These are phyloP conservation scores for Drosophila rufa DNA, from an alignment of 1,140 invertebrate genomes.

Conservation along the genomic window DNA sequence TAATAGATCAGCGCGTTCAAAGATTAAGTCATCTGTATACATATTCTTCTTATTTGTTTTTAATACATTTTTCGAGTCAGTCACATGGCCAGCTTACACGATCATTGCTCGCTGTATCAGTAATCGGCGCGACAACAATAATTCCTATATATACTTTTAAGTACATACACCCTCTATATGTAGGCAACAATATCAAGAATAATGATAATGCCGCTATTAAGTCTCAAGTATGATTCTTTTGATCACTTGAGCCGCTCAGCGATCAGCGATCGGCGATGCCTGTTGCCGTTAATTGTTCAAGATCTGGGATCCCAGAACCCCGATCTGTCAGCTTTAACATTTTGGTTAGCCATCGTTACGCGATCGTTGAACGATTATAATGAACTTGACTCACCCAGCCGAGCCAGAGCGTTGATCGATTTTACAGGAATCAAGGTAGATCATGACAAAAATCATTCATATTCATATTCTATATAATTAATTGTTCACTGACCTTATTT, in stretches of 20 bases:
- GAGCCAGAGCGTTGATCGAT: constrained; percentile 6
- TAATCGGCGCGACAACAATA: constrained; percentile 45
- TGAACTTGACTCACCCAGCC: constrained; percentile 23
- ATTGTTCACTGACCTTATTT: too few relatives aligned
- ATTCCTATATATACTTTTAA: constrained; percentile 1
- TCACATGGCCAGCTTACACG: constrained; percentile 71
- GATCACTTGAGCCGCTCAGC: constrained; percentile 39
- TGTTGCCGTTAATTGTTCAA: constrained; percentile 63
- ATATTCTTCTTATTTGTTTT: background rate
- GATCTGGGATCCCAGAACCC: background rate
- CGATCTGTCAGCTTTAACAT: constrained; percentile 13
- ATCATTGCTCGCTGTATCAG: constrained; percentile 51
- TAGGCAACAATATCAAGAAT: constrained; percentile 9
- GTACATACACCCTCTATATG: constrained; percentile 7
- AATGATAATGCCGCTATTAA: constrained; percentile 59
- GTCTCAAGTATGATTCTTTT: constrained; percentile 62
- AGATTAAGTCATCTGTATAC: background rate
- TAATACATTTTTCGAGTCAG: constrained; percentile 13
- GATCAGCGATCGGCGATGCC: constrained; percentile 13
- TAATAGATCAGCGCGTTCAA: constrained; percentile 18
- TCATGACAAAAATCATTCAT: background rate
- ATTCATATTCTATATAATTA: too few relatives aligned
- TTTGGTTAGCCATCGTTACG: constrained; percentile 19
- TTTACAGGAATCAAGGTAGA: constrained; percentile 25
- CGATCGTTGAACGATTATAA: constrained; percentile 25